phyloP scores from a whole-genome alignment of 1,140 invertebrate species.

The Linepithema humile region DNA sequence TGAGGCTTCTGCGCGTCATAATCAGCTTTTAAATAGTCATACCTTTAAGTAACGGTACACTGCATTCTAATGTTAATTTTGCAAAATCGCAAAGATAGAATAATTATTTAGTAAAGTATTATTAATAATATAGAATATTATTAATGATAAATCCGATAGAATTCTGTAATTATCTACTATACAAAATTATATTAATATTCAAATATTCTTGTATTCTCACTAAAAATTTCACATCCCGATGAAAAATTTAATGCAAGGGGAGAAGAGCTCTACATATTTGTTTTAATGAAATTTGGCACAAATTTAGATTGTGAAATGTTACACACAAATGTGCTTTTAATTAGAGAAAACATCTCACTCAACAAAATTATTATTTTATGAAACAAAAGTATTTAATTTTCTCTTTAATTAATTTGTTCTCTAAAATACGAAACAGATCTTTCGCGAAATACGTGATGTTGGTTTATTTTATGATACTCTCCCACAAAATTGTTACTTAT shows the following conservation, averaged over 20 bases:
- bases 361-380: not conserved
- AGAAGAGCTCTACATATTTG: no score
- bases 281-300: not conserved
- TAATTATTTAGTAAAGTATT: constrained; percentile 5
- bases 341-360: not conserved
- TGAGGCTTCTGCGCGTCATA: not conserved
- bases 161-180: not conserved
- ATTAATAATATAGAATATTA: no score
- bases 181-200: not conserved
- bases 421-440: not conserved
- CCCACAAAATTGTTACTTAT: not conserved
- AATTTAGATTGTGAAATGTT: not conserved
- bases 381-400: not conserved
- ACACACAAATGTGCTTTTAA: not conserved
- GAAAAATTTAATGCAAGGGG: not conserved
- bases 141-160: not conserved
- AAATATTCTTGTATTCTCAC: not conserved
- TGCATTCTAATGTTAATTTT: not conserved
- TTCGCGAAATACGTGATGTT: not conserved
- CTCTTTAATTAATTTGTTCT: not conserved
- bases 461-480: not conserved
- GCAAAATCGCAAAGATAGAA: not conserved
- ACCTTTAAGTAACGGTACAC: not conserved
- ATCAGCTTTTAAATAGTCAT: not conserved
- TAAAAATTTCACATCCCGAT: not conserved